Percentiles rank a stretch among this genome's conserved stretches.
phyloP scores from a whole-genome alignment of 1,140 invertebrate species.

The Lordiphosa mommai region DNA sequence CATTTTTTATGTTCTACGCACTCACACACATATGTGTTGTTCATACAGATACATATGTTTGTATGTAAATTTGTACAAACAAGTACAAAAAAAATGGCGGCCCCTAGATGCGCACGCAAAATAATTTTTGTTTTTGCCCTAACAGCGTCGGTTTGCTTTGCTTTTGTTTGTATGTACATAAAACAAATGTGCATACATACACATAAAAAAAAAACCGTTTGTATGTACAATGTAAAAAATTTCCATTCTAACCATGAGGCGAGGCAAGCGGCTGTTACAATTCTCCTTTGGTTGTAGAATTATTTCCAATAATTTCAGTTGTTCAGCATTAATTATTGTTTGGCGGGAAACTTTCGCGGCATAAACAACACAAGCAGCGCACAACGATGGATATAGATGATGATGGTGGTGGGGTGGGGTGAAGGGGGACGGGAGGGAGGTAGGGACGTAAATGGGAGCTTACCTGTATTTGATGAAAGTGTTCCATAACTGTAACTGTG shows the following conservation, averaged over 20 bases:
- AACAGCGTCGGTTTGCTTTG: slow-evolving; percentile 44
- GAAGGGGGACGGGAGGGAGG: not conserved
- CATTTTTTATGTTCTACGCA: slow-evolving; percentile 1
- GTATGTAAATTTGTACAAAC: slow-evolving; percentile 41
- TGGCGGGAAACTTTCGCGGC: slow-evolving; percentile 47
- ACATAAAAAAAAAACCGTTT: slow-evolving; percentile 26
- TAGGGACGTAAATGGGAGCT: slow-evolving; percentile 36
- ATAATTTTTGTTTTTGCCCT: slow-evolving; percentile 50
- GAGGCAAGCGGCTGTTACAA: not conserved
- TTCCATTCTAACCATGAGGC: slow-evolving; percentile 27
- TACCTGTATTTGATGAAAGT: slow-evolving; percentile 80
- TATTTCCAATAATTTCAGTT: slow-evolving; percentile 7
- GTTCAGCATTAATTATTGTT: slow-evolving; percentile 44
- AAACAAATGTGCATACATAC: slow-evolving; percentile 9
- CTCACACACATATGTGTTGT: slow-evolving; percentile 1
- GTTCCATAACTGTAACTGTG: slow-evolving; percentile 58
- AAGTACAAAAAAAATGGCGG: slow-evolving; percentile 67
- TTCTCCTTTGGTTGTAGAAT: not conserved
- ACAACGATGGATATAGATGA: not conserved
- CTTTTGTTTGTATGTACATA: slow-evolving; percentile 42
- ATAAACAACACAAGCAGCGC: not conserved
- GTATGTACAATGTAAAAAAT: slow-evolving; percentile 34
- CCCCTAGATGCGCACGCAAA: slow-evolving; percentile 70
- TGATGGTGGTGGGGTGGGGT: not conserved
- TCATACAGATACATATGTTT: slow-evolving; percentile 18